Percentiles rank a stretch among this genome's conserved stretches.
phyloP scores from a whole-genome alignment of 2,888 invertebrate species.

The Hydrotaea diabolus region DNA sequence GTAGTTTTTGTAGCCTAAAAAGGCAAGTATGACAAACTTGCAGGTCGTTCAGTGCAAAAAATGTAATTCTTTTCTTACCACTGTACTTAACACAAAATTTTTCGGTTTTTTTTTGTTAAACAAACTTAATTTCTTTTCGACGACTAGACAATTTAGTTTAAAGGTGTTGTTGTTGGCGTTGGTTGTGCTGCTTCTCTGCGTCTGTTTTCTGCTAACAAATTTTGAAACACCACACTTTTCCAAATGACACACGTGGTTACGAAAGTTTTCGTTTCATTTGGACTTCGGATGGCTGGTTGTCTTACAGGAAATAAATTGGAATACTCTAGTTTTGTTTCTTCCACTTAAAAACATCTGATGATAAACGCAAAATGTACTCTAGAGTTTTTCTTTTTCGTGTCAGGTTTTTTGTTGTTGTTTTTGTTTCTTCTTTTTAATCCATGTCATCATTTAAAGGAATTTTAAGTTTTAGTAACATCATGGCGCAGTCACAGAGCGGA shows the following conservation, averaged over 20 bases:
- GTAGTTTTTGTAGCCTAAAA: too few species aligned
- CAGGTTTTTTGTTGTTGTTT: slow-evolving; percentile 33
- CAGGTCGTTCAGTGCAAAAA: too few species aligned
- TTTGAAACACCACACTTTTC: slow-evolving; percentile 47
- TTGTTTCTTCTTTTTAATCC: slow-evolving; percentile 53
- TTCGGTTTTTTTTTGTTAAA: slow-evolving; percentile 25
- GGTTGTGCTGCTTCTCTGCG: background rate
- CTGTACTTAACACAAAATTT: background rate
- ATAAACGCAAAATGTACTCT: background rate
- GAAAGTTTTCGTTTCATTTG: slow-evolving; percentile 25
- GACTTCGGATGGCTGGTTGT: slow-evolving; percentile 12
- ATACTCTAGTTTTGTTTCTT: slow-evolving; percentile 45
- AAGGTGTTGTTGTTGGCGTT: background rate
- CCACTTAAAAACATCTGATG: slow-evolving; percentile 38
- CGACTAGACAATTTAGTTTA: slow-evolving; percentile 23
- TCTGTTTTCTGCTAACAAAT: too few species aligned
- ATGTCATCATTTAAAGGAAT: slow-evolving; percentile 56
- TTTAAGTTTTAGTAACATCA: slow-evolving; percentile 59
- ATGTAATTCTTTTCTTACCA: too few species aligned
- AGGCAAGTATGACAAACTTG: too few species aligned
- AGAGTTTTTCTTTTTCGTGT: slow-evolving; percentile 22
- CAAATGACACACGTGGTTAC: slow-evolving; percentile 59
- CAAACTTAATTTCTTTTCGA: slow-evolving; percentile 22
- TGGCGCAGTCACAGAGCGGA: background rate
- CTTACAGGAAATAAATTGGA: slow-evolving; percentile 61